Base-by-base conservation (phyloP, 2,113 vertebrate genomes). In the Motacilla alba region DNA sequence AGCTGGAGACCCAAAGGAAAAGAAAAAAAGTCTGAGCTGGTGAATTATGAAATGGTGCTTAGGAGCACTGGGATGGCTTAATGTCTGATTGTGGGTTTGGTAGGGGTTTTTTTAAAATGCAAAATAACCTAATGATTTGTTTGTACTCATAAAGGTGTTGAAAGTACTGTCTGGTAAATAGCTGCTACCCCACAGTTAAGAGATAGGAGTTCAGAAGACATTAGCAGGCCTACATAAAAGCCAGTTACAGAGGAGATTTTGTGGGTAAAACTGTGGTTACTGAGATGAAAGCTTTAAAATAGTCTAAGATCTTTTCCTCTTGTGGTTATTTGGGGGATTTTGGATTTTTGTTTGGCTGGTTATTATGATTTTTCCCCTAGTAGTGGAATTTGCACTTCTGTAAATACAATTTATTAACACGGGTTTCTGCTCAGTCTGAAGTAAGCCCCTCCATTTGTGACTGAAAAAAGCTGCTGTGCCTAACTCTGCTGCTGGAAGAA, bases 321-420 rank as follows among this genome's bases (percentile, higher is more conserved):
- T 43, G 37, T 37, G 11, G 37, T 55, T 47, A 15, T 74, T 67
- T 35, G 20, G 11, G 13, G 5, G 0, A 0, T 1, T 14, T 52
- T 22, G 26, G 14, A 26, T 20, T 24, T n/a, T 49, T 81, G 4
- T 10, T 31, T 19, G 13, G 6, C 31, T n/a, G 16, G 1, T 31
- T 41, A 26, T 24, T 60, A 52, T 1, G 0, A 10, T 35, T 52
- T 60, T 17, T 15, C 6, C 4, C 13, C 15, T 7, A 16, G 27
- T n/a, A 60, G 27, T 52, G 30, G 77, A 87, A 77, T 83, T 91
- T 89, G 24, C 3, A 3, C 44, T 1, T 2, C 35, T 83, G 17
- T 70, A 87, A 91, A 58, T 20, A 85, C 19, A 73, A 41, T 56
- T 92, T 92, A 88, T 86, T 83, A 83, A 73, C 41, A 73, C 37